Percentiles rank a stretch among this genome's conserved stretches.
phyloP scores from a whole-genome alignment of 2,113 vertebrate species.

The Ranitomeya imitator region DNA sequence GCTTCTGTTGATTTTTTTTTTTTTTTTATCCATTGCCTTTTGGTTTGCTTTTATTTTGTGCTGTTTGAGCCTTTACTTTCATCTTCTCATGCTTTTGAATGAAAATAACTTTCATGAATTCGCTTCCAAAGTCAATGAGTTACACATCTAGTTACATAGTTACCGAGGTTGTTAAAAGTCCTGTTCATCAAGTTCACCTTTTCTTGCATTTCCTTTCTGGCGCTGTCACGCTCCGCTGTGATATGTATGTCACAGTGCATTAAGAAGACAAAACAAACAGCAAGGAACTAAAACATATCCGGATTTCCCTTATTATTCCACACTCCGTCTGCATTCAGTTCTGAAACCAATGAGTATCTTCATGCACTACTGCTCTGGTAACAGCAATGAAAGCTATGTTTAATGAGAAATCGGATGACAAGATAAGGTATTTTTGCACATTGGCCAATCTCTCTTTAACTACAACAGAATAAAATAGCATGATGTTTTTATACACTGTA shows the following conservation, averaged over 20 bases:
- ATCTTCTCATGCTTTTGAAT: conserved; percentile 10
- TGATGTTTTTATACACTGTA: neutral
- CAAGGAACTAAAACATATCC: neutral
- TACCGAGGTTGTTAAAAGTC: neutral
- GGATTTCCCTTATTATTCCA: neutral
- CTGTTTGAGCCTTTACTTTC: conserved; percentile 13
- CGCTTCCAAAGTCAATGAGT: conserved; percentile 23
- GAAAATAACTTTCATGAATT: conserved; percentile 33
- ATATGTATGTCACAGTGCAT: neutral
- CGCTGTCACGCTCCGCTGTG: neutral
- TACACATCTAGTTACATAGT: conserved; percentile 16
- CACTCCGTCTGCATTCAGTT: neutral
- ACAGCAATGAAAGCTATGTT: neutral
- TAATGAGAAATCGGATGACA: neutral
- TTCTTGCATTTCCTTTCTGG: neutral
- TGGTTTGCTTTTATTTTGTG: conserved; percentile 25
- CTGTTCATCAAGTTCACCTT: neutral
- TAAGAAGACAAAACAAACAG: conserved; percentile 23
- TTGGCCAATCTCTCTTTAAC: neutral
- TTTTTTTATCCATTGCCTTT: neutral
- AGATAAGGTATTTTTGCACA: neutral
- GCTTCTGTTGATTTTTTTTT: neutral
- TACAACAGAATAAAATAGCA: neutral
- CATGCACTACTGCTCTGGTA: neutral
- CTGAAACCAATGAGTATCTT: neutral